Evolutionary conservation across 2,113 vertebrate genomes (phyloP).

Genomic region (Corydoras sp.): DNA sequence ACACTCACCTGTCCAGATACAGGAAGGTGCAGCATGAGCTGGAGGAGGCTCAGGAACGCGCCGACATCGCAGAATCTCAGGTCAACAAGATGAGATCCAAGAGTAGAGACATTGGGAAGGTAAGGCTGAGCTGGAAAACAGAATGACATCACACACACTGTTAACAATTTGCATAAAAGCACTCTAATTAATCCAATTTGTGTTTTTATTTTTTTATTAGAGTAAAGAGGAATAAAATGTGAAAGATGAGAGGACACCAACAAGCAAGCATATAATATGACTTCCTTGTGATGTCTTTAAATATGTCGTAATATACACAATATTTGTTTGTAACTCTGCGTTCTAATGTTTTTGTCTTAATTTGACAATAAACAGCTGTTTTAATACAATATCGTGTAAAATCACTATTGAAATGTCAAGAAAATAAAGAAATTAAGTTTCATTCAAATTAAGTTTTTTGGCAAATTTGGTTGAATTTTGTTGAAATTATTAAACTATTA

Average conservation of each 20-base stretch:
- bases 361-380: too few species aligned
- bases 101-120: not conserved
- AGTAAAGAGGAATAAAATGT: constrained; percentile 15
- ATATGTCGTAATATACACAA: constrained; percentile 17
- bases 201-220: not conserved
- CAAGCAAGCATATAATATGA: constrained; percentile 61
- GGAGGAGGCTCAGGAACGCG: constrained; percentile 76
- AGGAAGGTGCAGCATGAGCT: constrained; percentile 73
- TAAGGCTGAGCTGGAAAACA: not conserved
- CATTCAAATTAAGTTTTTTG: too few species aligned
- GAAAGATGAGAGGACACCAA: constrained; percentile 3
- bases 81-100: constrained; percentile 70
- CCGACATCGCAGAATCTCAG: constrained; percentile 74
- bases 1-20: constrained; percentile 58
- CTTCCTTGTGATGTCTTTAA: constrained; percentile 39
- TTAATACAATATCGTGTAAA: too few species aligned
- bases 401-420: not conserved
- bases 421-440: not conserved
- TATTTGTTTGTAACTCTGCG: not conserved
- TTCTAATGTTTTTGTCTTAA: too few species aligned
- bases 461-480: too few species aligned
- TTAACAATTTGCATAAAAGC: not conserved
- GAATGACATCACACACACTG: not conserved
- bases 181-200: not conserved
- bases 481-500: too few species aligned